Evolutionary conservation across 2,888 invertebrate genomes (phyloP).

Genomic region (Acanthosepion pharaonis): DNA sequence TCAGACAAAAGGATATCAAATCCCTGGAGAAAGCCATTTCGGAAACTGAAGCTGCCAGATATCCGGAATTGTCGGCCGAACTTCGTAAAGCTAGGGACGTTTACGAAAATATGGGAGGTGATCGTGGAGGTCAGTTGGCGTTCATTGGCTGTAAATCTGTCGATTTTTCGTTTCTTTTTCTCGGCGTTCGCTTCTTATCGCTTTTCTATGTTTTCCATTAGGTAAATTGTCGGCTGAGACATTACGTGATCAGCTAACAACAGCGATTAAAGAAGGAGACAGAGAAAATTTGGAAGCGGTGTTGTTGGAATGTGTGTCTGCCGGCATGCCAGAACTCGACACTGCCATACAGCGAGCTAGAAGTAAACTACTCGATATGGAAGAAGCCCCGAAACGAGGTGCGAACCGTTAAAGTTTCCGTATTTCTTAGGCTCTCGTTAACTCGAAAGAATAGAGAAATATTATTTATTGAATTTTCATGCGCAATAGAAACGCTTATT

Average conservation of each 20-base stretch:
- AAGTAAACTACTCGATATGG: neutral
- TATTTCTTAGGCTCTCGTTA: neutral
- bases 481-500: too few relatives aligned
- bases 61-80: neutral
- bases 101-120: neutral
- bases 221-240: neutral
- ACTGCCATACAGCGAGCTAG: neutral
- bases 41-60: neutral
- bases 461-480: too few relatives aligned
- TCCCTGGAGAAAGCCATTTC: neutral
- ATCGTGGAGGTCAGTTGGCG: too few relatives aligned
- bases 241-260: neutral
- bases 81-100: neutral
- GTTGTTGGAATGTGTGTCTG: neutral
- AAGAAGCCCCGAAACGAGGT: neutral
- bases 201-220: neutral
- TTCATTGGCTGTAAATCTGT: too few relatives aligned
- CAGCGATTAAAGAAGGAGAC: slow-evolving; percentile 15
- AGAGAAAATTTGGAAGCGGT: neutral
- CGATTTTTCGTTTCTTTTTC: too few relatives aligned
- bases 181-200: too few relatives aligned
- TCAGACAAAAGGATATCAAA: neutral
- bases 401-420: neutral
- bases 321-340: neutral
- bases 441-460: too few relatives aligned